Conservation (phyloP, 2,888 invertebrate genomes). For the Gnatocerus cornutus region DNA sequence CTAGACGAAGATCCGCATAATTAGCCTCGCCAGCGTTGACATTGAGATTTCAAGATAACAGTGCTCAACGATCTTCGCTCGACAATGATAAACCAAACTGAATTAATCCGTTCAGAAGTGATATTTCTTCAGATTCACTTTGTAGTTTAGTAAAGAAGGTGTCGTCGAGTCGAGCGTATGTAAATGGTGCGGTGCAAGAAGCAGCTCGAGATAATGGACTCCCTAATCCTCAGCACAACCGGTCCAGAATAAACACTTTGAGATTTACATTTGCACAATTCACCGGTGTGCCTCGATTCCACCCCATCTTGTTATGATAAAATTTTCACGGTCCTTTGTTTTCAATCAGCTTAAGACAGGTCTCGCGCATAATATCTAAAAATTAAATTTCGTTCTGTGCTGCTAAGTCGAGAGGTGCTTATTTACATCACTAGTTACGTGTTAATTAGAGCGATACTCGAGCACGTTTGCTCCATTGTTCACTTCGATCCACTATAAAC, state of each 20-base stretch:
- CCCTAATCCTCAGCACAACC: slow-evolving; percentile 63
- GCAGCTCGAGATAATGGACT: slow-evolving; percentile 64
- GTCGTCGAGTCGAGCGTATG: slow-evolving; percentile 55
- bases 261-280: slow-evolving; percentile 63
- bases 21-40: too few relatives aligned
- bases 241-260: slow-evolving; percentile 64
- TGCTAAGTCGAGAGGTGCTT: slow-evolving; percentile 1
- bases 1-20: too few relatives aligned
- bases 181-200: slow-evolving; percentile 63
- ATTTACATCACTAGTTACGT: slow-evolving; percentile 11
- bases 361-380: slow-evolving; percentile 34
- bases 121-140: slow-evolving; percentile 43
- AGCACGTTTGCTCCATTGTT: background rate
- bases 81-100: slow-evolving; percentile 41
- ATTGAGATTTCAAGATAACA: too few relatives aligned
- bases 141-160: slow-evolving; percentile 34
- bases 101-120: slow-evolving; percentile 44
- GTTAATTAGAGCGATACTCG: background rate
- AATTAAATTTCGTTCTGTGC: slow-evolving; percentile 20
- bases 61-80: slow-evolving; percentile 41
- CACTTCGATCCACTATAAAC: too few relatives aligned
- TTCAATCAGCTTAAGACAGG: slow-evolving; percentile 39
- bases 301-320: slow-evolving; percentile 30
- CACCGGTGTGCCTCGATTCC: slow-evolving; percentile 36
- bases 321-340: slow-evolving; percentile 42